Percentiles rank a stretch among this genome's conserved stretches.
phyloP scores from a whole-genome alignment of 2,797 vertebrate species.

The Pachyuromys duprasi region DNA sequence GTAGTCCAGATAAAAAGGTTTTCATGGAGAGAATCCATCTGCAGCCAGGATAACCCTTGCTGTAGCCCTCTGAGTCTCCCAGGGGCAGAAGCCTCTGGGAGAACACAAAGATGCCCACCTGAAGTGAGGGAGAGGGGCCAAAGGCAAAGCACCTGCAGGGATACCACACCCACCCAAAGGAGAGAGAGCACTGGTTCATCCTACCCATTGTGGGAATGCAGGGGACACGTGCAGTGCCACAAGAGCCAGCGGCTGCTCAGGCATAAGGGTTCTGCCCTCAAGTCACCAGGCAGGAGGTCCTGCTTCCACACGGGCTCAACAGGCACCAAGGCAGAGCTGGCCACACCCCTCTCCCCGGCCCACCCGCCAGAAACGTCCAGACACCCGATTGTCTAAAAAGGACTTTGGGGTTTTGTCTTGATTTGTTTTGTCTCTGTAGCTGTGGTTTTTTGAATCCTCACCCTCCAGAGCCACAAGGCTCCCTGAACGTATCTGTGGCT shows the following conservation, averaged over 20 bases:
- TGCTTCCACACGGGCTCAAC: not conserved
- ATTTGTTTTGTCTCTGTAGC: not conserved
- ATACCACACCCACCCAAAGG: too few relatives aligned
- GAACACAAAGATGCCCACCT: not conserved
- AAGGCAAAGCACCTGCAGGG: not conserved
- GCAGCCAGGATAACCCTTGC: not conserved
- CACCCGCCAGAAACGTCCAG: not conserved
- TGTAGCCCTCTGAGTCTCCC: not conserved
- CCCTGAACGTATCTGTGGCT: not conserved
- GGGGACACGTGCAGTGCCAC: accelerated
- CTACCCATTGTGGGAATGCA: not conserved
- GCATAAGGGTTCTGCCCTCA: accelerated
- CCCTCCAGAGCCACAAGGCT: not conserved
- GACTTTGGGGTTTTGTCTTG: not conserved
- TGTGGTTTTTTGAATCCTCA: not conserved
- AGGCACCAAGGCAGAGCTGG: not conserved
- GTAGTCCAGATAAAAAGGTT: conserved; percentile 88
- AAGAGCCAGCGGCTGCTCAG: accelerated
- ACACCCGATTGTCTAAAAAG: not conserved
- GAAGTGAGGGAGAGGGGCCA: accelerated
- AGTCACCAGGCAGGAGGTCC: accelerated
- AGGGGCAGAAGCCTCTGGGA: not conserved
- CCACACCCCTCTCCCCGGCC: too few relatives aligned
- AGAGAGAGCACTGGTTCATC: not conserved
- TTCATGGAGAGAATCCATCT: conserved; percentile 79